A percentile compares a stretch with the other conserved stretches of the same genome.
These are phyloP conservation scores for Aspidiotus destructor DNA, from an alignment of 2,888 invertebrate species.

Conservation along the genomic window DNA sequence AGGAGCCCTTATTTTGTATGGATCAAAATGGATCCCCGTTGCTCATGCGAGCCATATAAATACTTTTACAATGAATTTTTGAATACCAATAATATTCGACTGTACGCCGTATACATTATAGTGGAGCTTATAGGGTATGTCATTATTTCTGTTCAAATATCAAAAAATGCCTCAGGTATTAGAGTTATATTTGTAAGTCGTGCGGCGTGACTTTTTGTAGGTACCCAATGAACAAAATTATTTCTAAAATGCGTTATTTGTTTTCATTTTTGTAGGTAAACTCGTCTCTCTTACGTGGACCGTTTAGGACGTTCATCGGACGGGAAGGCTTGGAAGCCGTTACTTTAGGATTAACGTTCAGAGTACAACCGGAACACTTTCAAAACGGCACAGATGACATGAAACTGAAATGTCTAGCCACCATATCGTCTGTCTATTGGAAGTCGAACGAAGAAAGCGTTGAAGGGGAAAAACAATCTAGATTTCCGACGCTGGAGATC, in stretches of 20 bases:
- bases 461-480: constrained; percentile 60
- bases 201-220: background rate
- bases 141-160: no score
- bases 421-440: constrained; percentile 77
- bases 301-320: constrained; percentile 47
- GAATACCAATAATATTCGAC: no score
- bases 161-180: no score
- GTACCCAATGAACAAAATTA: background rate
- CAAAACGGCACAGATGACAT: constrained; percentile 58
- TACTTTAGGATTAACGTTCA: constrained; percentile 66
- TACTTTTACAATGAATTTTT: no score
- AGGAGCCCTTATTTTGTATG: no score
- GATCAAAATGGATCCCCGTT: no score
- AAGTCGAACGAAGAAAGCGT: constrained; percentile 80
- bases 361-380: constrained; percentile 70
- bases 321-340: constrained; percentile 66
- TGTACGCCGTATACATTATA: no score
- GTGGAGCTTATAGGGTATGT: no score
- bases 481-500: constrained; percentile 66
- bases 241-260: background rate
- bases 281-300: constrained; percentile 41
- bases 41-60: no score
- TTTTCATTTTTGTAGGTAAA: constrained; percentile 37
- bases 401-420: constrained; percentile 80
- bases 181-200: background rate